Percentiles rank a stretch among this genome's conserved stretches.
phyloP scores from a whole-genome alignment of 2,888 invertebrate species.

The Aethes cnicana region DNA sequence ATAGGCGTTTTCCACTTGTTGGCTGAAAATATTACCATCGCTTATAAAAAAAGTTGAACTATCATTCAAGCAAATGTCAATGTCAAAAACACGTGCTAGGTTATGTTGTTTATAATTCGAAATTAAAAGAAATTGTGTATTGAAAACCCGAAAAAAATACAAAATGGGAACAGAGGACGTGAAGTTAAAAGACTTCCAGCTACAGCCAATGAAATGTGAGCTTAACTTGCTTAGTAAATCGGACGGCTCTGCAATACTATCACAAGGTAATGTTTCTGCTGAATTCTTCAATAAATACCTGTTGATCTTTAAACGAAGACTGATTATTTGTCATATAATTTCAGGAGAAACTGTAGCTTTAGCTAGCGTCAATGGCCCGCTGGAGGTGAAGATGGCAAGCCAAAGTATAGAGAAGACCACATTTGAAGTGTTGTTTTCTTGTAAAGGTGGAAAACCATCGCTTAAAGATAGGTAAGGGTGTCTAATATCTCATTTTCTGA shows the following conservation, averaged over 20 bases:
- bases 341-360: conserved; percentile 89
- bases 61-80: too few relatives aligned
- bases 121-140: not conserved
- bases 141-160: not conserved
- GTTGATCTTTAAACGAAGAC: conserved; percentile 4
- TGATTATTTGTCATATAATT: conserved; percentile 40
- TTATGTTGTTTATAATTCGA: conserved; percentile 6
- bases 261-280: conserved; percentile 84
- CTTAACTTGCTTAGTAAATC: conserved; percentile 87
- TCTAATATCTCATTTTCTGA: too few relatives aligned
- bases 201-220: conserved; percentile 85
- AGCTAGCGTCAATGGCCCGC: conserved; percentile 91
- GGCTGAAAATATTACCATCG: too few relatives aligned
- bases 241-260: conserved; percentile 89
- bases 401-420: conserved; percentile 89
- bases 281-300: conserved; percentile 12
- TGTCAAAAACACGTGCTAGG: conserved; percentile 22
- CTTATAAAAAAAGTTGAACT: too few relatives aligned
- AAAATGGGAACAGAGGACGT: conserved; percentile 51
- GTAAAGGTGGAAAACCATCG: conserved; percentile 88
- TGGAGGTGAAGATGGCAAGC: conserved; percentile 89
- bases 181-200: conserved; percentile 57
- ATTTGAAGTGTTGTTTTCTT: conserved; percentile 90
- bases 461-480: conserved; percentile 66
- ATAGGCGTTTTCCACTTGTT: not conserved